A percentile compares a stretch with the other conserved stretches of the same genome.
Evolutionary conservation across 2,888 invertebrate genomes (phyloP).

Genomic region (Melinaea menophilus): DNA sequence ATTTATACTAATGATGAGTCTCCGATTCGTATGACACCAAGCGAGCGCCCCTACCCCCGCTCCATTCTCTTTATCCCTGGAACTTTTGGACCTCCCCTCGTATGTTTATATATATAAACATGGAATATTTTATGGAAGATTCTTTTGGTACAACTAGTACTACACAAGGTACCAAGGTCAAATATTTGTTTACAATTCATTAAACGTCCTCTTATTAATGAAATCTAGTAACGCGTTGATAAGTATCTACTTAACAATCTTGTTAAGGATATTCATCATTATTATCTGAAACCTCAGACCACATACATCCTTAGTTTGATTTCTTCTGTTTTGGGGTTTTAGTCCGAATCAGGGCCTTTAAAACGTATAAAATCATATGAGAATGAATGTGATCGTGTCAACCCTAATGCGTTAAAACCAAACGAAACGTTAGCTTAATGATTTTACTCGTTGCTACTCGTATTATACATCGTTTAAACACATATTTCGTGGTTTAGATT

Average conservation of each 20-base stretch:
- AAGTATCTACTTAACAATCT: neutral
- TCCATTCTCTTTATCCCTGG: too few relatives aligned
- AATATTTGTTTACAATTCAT: constrained; percentile 5
- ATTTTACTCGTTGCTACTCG: neutral
- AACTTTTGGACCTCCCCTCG: too few relatives aligned
- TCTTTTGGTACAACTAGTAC: neutral
- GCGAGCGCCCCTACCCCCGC: too few relatives aligned
- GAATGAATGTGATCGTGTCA: neutral
- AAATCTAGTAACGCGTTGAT: too few relatives aligned
- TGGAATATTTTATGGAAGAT: neutral
- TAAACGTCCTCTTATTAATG: neutral
- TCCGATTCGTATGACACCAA: too few relatives aligned
- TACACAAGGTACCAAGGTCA: neutral
- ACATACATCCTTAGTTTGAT: neutral
- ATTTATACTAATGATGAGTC: too few relatives aligned
- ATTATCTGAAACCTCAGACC: neutral
- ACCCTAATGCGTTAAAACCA: neutral
- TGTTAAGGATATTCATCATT: neutral
- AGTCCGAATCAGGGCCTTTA: neutral
- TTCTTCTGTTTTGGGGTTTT: neutral
- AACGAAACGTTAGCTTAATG: neutral
- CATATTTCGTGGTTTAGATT: too few relatives aligned
- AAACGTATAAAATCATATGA: neutral
- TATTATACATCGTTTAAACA: neutral
- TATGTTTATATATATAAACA: neutral